These are phyloP conservation scores for Podabrus alpinus DNA, from an alignment of 2,888 invertebrate genomes.

Conservation along the genomic window DNA sequence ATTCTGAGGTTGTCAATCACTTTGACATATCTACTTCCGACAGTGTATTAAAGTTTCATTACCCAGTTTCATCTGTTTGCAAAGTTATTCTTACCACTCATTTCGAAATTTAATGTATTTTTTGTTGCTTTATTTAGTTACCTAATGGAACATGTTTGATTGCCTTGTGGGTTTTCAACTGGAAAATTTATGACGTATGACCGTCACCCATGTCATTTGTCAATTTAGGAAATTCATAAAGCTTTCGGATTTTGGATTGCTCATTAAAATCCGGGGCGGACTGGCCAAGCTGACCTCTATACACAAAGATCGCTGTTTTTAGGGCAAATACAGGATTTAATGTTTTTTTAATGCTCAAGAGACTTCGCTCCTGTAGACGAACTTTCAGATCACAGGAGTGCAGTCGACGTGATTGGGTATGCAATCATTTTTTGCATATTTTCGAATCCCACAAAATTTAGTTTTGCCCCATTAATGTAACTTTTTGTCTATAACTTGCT, in stretches of 20 bases:
- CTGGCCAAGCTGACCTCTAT: too few relatives aligned
- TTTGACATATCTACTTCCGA: background rate
- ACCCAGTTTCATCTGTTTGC: background rate
- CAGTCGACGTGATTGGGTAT: too few relatives aligned
- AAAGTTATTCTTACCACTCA: background rate
- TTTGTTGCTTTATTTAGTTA: background rate
- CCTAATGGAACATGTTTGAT: background rate
- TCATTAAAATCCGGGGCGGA: too few relatives aligned
- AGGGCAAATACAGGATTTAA: too few relatives aligned
- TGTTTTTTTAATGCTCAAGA: too few relatives aligned
- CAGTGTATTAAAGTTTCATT: background rate
- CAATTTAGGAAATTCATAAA: background rate
- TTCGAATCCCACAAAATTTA: too few relatives aligned
- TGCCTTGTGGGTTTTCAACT: background rate
- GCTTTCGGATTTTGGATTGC: background rate
- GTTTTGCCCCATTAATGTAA: too few relatives aligned
- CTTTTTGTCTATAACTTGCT: too few relatives aligned
- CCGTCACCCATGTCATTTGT: background rate
- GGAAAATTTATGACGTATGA: background rate
- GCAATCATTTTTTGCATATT: too few relatives aligned
- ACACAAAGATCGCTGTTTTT: too few relatives aligned
- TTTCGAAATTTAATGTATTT: background rate
- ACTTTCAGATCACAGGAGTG: too few relatives aligned
- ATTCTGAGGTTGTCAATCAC: background rate
- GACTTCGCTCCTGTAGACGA: too few relatives aligned